Evolutionary conservation across 2,888 invertebrate genomes (phyloP), one percentile per base, ranked within the genome.

Genomic region (Hydraecia micacea): DNA sequence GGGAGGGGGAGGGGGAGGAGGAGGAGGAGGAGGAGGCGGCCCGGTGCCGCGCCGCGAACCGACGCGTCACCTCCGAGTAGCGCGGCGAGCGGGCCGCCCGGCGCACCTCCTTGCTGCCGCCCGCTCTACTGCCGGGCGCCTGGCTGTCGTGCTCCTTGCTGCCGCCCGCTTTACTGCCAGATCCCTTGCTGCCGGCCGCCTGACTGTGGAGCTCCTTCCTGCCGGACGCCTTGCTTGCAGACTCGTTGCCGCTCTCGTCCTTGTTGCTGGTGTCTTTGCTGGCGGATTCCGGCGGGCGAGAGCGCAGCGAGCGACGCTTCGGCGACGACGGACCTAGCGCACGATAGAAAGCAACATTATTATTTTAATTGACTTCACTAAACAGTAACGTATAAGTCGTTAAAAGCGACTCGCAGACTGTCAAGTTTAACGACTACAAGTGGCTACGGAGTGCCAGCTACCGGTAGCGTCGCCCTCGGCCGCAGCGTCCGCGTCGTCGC

Each of bases 21-120:
- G 68, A 32, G 1, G 68, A 42, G 0, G 36, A 0, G 7, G 62
- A 0, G 11, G 2, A 0, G 3, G 13, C 21, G 2, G 6, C 0
- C 18, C 63, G 73, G 25, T 0, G 85, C 3, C 86, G 80, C 15
- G 79, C 52, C 60, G 91, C 91, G 83, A 91, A 91, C 62, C 84
- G 84, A 0, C 89, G 86, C 75, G 90, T 91, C 67, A 92, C 78
- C 18, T 90, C 88, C 25, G 90, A 88, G 88, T 92, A 92, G 9
- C 90, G 88, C 80, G 21, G 81, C 49, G 73, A 75, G 1, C 82
- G 82, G 0, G 67, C 49, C 28, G 9, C 15, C 4, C 28, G 2
- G 18, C n/a, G 25, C n/a, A 0, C 7, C 6, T 5, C 49, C 49
- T 52, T 21, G 6, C 32, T 11, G 11, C n/a, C 28, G 11, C 5